These are phyloP conservation scores for Limnephilus marmoratus DNA, from an alignment of 2,888 invertebrate species.

Conservation along the genomic window DNA sequence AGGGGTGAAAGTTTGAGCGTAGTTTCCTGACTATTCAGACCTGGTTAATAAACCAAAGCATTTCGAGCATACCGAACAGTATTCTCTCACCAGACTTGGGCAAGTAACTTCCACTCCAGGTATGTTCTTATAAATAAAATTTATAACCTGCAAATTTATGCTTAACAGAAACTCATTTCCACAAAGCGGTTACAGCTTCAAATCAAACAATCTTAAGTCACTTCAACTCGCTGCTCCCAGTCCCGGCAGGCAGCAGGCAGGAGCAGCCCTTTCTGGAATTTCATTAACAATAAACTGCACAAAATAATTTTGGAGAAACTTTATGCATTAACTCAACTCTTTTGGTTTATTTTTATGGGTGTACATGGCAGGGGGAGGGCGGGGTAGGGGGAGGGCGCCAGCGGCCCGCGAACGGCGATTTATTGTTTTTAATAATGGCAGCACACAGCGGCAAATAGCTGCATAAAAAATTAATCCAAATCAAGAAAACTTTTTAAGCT, in stretches of 20 bases:
- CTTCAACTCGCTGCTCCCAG: background rate
- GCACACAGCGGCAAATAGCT: conserved; percentile 77
- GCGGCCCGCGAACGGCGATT: conserved; percentile 70
- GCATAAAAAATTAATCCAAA: conserved; percentile 70
- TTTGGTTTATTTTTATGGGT: conserved; percentile 59
- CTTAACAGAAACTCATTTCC: background rate
- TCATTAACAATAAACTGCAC: conserved; percentile 50
- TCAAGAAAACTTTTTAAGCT: conserved; percentile 52
- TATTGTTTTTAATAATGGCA: conserved; percentile 80
- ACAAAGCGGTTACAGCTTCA: background rate
- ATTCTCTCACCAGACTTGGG: background rate
- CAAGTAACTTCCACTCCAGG: background rate
- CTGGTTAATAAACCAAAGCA: background rate
- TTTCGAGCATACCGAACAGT: background rate
- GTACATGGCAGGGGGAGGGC: conserved; percentile 21
- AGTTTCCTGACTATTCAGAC: background rate
- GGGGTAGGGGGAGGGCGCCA: conserved; percentile 11
- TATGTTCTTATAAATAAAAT: background rate
- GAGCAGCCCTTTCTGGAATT: conserved; percentile 22
- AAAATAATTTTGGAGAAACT: conserved; percentile 49
- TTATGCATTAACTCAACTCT: conserved; percentile 58
- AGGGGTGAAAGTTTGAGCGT: background rate
- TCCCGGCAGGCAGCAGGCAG: background rate
- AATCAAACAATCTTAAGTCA: conserved; percentile 11
- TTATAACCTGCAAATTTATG: background rate